phyloP scores from a whole-genome alignment of 2,797 vertebrate genomes.

The Mus spretus region DNA sequence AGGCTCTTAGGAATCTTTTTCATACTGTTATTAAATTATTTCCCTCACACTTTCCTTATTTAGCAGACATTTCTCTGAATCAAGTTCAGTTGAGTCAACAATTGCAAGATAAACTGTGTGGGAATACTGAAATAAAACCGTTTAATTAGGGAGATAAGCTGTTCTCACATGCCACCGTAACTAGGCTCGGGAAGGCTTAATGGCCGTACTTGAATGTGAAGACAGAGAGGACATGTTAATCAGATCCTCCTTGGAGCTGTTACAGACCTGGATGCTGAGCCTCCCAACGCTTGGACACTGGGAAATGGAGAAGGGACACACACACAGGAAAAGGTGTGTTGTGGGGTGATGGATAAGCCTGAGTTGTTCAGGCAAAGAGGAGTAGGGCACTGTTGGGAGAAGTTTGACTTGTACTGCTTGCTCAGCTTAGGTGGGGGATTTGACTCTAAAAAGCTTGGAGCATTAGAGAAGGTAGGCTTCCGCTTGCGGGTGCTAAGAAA shows the following conservation, averaged over 20 bases:
- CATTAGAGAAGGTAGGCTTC: not conserved
- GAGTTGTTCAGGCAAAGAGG: not conserved
- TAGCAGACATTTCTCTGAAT: constrained; percentile 58
- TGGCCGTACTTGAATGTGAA: not conserved
- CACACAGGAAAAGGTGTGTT: not conserved
- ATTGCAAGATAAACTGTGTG: not conserved
- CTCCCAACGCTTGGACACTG: not conserved
- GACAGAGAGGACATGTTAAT: not conserved
- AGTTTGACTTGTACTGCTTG: not conserved
- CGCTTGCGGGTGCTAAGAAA: not conserved
- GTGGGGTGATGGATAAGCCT: not conserved
- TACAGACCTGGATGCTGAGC: not conserved
- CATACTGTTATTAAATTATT: not conserved
- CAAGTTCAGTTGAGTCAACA: constrained; percentile 23
- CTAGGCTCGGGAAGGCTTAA: not conserved
- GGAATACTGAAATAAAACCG: not conserved
- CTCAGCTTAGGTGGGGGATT: not conserved
- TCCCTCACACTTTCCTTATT: constrained; percentile 16
- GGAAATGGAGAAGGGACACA: not conserved
- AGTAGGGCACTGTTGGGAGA: not conserved
- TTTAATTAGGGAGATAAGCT: not conserved
- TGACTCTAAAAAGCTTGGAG: not conserved
- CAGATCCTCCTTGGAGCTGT: not conserved
- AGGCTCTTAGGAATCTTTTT: not conserved
- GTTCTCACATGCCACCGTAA: constrained; percentile 1